A percentile compares a stretch with the other conserved stretches of the same genome.
Evolutionary conservation across 2,797 vertebrate species (phyloP).

Genomic region (Propithecus deckenii): DNA sequence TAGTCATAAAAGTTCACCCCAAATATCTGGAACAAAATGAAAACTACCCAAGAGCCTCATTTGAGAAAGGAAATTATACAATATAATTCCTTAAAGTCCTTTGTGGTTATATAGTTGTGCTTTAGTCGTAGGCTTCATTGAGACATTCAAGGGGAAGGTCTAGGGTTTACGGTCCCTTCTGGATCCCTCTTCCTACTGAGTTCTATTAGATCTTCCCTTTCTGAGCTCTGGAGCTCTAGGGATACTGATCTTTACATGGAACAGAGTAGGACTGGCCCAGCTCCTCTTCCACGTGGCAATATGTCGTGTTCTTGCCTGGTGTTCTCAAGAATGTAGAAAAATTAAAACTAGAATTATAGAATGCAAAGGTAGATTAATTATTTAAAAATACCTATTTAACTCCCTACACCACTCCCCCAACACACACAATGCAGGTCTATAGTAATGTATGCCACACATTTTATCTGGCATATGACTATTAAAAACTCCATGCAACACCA

Average conservation of each 20-base stretch:
- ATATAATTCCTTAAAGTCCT: not conserved
- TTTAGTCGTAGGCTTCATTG: not conserved
- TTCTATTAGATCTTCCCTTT: not conserved
- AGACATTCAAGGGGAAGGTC: not conserved
- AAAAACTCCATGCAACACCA: not conserved
- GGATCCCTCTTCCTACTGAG: not conserved
- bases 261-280: not conserved
- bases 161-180: not conserved
- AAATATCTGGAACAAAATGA: not conserved
- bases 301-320: not conserved
- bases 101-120: not conserved
- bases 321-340: not conserved
- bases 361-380: not conserved
- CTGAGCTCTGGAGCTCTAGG: not conserved
- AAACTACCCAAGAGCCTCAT: not conserved
- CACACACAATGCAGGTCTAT: not conserved
- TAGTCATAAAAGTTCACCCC: not conserved
- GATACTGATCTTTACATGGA: not conserved
- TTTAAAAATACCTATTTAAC: not conserved
- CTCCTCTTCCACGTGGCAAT: not conserved
- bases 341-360: not conserved
- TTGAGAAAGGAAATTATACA: not conserved
- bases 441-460: not conserved
- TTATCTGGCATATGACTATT: not conserved
- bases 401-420: not conserved